Evolutionary conservation across 2,888 invertebrate genomes (phyloP), one percentile per base, ranked within the genome.

Genomic region (Drosophila formosana): DNA sequence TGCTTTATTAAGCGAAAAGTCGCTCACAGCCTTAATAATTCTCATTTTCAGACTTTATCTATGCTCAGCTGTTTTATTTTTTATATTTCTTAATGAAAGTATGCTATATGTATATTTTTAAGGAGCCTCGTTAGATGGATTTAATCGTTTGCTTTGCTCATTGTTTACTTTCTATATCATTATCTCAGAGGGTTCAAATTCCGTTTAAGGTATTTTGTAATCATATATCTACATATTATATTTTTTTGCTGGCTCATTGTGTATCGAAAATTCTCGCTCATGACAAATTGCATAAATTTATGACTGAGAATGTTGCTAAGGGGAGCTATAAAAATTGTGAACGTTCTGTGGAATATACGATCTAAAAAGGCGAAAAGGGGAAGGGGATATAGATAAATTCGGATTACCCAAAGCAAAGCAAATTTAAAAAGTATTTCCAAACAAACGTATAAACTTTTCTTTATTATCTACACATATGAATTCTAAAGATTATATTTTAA

Each of bases 1-100:
- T 61, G 47, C 9, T 53, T 56, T 72, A 75, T 75, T 80, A 70
- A 64, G 56, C 9, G 26, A 37, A 69, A 78, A 71, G 58, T 50
- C 23, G 25, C 4, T 50, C n/a, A 41, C 25, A 25, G 45, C 13
- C 45, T 18, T 18, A 18, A 25, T 8, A 25, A n/a, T 43, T 23
- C 18, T 11, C 4, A 23, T 55, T 32, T 32, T 1, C 0, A 47
- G 28, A 47, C 39, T 50, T 65, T 63, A 37, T 41, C 25, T 37
- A 9, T 8, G 9, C 34, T 13, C 63, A 51, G 26, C 13, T 39
- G 18, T 32, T 45, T n/a, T 69, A 37, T 39, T 30, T 26, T 28
- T n/a, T 18, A 7, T n/a, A n/a, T 32, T 37, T n/a, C 18, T 32
- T 37, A 34, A 43, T 53, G 7, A 23, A 30, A 1, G 7, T 4